Evolutionary conservation across 2,797 vertebrate species (phyloP).

Genomic region (Coracias cyanogaster): DNA sequence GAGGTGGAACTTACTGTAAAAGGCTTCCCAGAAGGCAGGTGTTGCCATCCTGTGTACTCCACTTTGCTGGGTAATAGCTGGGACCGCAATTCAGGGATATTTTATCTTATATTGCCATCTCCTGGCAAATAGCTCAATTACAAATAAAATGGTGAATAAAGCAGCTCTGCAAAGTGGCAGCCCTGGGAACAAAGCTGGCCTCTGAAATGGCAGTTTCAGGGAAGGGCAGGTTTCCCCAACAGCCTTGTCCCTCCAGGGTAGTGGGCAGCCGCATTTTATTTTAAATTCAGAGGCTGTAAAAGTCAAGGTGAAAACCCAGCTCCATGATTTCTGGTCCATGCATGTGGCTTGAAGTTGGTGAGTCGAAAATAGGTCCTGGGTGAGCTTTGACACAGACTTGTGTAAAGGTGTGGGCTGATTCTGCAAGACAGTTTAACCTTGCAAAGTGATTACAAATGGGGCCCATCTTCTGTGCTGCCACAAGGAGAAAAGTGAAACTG

Average conservation of each 20-base stretch:
- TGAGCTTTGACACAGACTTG: background rate
- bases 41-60: fast-evolving
- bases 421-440: background rate
- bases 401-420: background rate
- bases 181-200: fast-evolving
- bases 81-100: background rate
- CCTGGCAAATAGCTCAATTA: background rate
- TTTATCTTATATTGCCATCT: slow-evolving; percentile 44
- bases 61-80: fast-evolving
- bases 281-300: background rate
- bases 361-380: fast-evolving
- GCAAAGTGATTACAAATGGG: too few species aligned
- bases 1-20: background rate
- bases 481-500: background rate
- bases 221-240: fast-evolving
- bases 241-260: fast-evolving
- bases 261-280: fast-evolving
- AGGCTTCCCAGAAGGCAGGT: background rate
- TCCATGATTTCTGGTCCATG: fast-evolving
- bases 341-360: fast-evolving
- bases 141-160: fast-evolving
- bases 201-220: background rate
- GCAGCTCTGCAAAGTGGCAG: background rate
- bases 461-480: fast-evolving
- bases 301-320: background rate